Base-by-base conservation (phyloP, 64 coral and sea anemone species). In the Anthopleura sola region DNA sequence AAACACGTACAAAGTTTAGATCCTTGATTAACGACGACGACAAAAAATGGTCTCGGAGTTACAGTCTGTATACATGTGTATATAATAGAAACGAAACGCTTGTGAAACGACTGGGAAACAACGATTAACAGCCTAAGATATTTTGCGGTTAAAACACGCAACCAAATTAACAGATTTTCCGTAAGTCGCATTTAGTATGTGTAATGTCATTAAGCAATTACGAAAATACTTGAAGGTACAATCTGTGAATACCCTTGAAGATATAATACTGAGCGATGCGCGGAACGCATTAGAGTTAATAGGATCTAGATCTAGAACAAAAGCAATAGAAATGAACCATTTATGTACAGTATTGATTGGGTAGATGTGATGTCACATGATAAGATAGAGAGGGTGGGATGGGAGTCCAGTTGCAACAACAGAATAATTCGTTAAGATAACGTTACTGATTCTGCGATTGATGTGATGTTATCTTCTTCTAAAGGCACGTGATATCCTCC, bases 401-500 rank as follows among this genome's bases (percentile, higher is more conserved):
- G 11, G 26, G 14, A 71, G 28, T 15, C 66, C 29, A 69, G 7
- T 69, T 69, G 12, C 66, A 32, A 69, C 29, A 1, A 28, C 12
- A 33, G 66, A 36, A 17, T 15, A 31, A n/a, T n/a, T n/a, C n/a
- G n/a, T n/a, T n/a, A 71, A 71, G 26, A 71, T 34, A 71, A 11
- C 9, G 8, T 79, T 37, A 23, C 44, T 79, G 76, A 48, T 48
- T 40, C 47, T 28, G 23, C 15, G 38, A 14, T 79, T 79, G 18
- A 3, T 21, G 21, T 47, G 5, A 0, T 62, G 84, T 83, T 80
- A 96, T 36, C 94, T 92, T 83, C 94, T 96, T 78, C 94, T 92
- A 60, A 96, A 96, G 24, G 94, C 94, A 49, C 94, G 90, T 54
- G 94, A 96, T 48, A 96, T 96, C 44, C 94, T 87, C 94, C 94